Evolutionary conservation across 2,888 invertebrate genomes (phyloP).

Genomic region (Cantharis nigra): DNA sequence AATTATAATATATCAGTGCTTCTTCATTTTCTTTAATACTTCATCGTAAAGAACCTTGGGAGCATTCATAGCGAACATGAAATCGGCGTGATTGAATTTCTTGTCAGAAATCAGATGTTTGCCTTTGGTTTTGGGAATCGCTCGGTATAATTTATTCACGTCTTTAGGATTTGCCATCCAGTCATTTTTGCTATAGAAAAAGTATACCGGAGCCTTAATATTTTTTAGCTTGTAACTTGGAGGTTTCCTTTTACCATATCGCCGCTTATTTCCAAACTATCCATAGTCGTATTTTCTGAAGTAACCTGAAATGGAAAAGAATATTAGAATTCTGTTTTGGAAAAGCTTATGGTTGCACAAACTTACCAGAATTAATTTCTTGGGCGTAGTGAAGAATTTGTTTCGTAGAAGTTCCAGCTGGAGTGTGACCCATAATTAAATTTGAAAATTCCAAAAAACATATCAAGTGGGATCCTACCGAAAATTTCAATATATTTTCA

Average conservation of each 20-base stretch:
- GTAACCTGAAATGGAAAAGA: neutral
- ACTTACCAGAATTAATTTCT: conserved; percentile 54
- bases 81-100: conserved; percentile 67
- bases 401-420: conserved; percentile 58
- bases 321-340: neutral
- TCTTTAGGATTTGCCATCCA: conserved; percentile 51
- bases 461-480: conserved; percentile 49
- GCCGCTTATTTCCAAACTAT: conserved; percentile 1
- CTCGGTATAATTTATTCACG: neutral
- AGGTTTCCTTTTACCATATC: conserved; percentile 45
- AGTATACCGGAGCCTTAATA: conserved; percentile 50
- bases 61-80: conserved; percentile 63
- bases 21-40: neutral
- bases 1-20: neutral
- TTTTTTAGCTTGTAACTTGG: conserved; percentile 51
- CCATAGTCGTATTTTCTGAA: conserved; percentile 27
- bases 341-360: neutral
- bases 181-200: conserved; percentile 57
- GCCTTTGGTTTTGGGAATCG: conserved; percentile 36
- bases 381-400: conserved; percentile 76
- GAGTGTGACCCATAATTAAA: conserved; percentile 42
- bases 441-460: conserved; percentile 29
- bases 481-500: conserved; percentile 42
- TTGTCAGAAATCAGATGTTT: conserved; percentile 59
- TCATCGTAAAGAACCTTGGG: neutral